Conservation (phyloP, 2,797 vertebrate genomes). For the Orientallactaga sibirica region DNA sequence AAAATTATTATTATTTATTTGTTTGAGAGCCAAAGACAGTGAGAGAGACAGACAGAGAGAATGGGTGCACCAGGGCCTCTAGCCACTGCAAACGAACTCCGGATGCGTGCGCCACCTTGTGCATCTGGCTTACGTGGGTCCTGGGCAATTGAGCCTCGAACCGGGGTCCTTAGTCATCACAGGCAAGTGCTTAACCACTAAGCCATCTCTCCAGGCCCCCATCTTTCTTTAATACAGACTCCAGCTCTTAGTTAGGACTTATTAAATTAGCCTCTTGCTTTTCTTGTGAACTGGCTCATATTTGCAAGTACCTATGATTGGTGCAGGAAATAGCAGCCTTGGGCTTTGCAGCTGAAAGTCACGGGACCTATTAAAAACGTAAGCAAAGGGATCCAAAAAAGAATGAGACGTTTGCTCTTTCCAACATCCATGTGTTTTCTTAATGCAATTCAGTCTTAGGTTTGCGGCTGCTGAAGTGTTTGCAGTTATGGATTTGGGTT, state of each 20-base stretch:
- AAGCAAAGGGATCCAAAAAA: not conserved
- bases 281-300: conserved; percentile 1
- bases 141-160: no score
- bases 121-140: no score
- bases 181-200: no score
- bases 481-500: conserved; percentile 55
- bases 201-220: no score
- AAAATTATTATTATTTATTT: no score
- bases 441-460: not conserved
- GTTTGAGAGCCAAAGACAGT: no score
- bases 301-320: not conserved
- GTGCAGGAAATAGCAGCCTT: not conserved
- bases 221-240: conserved; percentile 5
- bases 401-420: conserved; percentile 34
- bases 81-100: no score
- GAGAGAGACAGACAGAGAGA: no score
- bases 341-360: not conserved
- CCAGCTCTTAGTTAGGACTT: conserved; percentile 4
- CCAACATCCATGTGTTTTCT: conserved; percentile 48
- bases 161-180: no score
- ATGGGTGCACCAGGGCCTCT: no score
- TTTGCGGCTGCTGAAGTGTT: not conserved
- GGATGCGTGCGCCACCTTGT: no score
- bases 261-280: conserved; percentile 8
- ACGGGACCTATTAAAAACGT: conserved; percentile 6